phyloP scores from a whole-genome alignment of 2,888 invertebrate species.

The Coecobrya sp. region DNA sequence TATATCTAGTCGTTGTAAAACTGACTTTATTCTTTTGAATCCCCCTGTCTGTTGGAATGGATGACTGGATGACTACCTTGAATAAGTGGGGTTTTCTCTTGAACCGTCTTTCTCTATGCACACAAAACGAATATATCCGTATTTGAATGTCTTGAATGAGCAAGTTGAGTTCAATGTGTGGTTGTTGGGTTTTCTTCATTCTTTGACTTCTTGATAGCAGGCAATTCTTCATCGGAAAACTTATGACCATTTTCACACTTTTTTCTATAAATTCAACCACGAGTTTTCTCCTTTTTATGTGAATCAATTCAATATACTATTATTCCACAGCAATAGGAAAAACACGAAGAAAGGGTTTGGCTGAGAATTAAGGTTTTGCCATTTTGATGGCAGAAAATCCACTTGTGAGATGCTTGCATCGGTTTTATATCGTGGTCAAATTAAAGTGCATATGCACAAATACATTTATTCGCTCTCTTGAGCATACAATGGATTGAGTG shows the following conservation, averaged over 20 bases:
- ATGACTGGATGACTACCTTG: conserved; percentile 62
- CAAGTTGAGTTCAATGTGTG: neutral
- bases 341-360: neutral
- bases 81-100: conserved; percentile 2
- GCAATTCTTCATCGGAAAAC: conserved; percentile 42
- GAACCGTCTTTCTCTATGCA: neutral
- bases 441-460: conserved; percentile 7
- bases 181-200: conserved; percentile 19
- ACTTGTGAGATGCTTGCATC: neutral
- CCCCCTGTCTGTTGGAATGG: conserved; percentile 63
- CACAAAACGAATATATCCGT: neutral
- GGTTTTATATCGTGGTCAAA: conserved; percentile 16
- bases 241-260: conserved; percentile 56
- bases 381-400: conserved; percentile 38
- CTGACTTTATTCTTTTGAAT: conserved; percentile 74
- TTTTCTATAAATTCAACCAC: neutral
- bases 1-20: conserved; percentile 82
- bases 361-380: neutral
- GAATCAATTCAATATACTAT: conserved; percentile 16
- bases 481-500: too few species aligned
- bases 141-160: neutral
- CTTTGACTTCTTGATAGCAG: neutral
- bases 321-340: neutral
- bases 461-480: neutral
- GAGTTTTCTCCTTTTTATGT: conserved; percentile 36